A percentile compares a stretch with the other conserved stretches of the same genome.
Evolutionary conservation across 2,888 invertebrate genomes (phyloP).

Genomic region (Pandemis cinnamomeana): DNA sequence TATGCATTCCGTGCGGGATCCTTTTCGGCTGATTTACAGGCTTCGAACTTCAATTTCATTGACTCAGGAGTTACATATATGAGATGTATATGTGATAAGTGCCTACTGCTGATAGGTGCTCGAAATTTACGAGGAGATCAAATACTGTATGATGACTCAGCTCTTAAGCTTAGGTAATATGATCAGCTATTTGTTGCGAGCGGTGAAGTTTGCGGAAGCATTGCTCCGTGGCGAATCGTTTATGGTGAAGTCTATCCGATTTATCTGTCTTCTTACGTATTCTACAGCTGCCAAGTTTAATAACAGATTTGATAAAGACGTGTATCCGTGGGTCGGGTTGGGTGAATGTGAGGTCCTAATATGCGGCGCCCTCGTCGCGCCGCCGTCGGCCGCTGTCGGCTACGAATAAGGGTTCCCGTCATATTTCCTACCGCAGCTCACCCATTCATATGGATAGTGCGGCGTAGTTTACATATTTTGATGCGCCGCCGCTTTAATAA

Average conservation of each 20-base stretch:
- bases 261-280: constrained; percentile 58
- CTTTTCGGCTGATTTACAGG: neutral
- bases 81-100: constrained; percentile 13
- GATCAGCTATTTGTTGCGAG: constrained; percentile 22
- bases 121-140: constrained; percentile 25
- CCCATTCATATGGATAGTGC: constrained; percentile 73
- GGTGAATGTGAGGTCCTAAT: constrained; percentile 72
- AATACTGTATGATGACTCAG: constrained; percentile 15
- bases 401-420: constrained; percentile 68
- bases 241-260: constrained; percentile 67
- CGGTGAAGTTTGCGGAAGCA: constrained; percentile 11
- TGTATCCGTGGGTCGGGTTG: constrained; percentile 64
- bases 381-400: constrained; percentile 73
- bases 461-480: constrained; percentile 75
- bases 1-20: neutral
- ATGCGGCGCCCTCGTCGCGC: constrained; percentile 64
- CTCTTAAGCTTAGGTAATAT: constrained; percentile 19
- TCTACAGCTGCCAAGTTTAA: constrained; percentile 72
- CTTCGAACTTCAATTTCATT: neutral
- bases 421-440: constrained; percentile 68
- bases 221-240: constrained; percentile 10
- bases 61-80: constrained; percentile 7
- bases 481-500: constrained; percentile 65
- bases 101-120: constrained; percentile 11
- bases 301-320: constrained; percentile 77